Evolutionary conservation across 2,888 invertebrate genomes (phyloP).

Genomic region (Xylocampa areola): DNA sequence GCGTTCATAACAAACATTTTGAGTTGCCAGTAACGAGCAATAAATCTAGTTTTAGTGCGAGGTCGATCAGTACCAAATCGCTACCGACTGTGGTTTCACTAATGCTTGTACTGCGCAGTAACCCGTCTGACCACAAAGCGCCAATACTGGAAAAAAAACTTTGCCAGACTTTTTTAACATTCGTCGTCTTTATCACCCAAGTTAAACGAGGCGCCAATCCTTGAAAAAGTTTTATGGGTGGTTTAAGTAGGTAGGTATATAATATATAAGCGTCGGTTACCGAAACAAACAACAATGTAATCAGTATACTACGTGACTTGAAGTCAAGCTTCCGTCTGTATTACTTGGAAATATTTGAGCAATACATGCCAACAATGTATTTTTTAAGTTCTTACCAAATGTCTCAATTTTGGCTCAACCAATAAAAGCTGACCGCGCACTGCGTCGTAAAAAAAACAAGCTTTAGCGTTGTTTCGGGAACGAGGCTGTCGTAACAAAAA

Average conservation of each 20-base stretch:
- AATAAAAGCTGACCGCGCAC: slow-evolving; percentile 51
- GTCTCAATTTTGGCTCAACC: slow-evolving; percentile 43
- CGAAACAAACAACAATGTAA: slow-evolving; percentile 18
- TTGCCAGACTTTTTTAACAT: slow-evolving; percentile 18
- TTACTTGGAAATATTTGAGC: slow-evolving; percentile 27
- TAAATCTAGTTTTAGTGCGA: slow-evolving; percentile 82
- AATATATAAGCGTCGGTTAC: slow-evolving; percentile 5
- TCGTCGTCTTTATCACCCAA: slow-evolving; percentile 14
- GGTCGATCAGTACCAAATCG: slow-evolving; percentile 74
- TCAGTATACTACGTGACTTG: slow-evolving; percentile 33
- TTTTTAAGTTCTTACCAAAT: slow-evolving; percentile 40
- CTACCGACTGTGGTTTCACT: slow-evolving; percentile 68
- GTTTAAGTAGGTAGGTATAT: slow-evolving; percentile 14
- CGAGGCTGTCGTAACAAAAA: slow-evolving; percentile 52
- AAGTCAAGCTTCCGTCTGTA: slow-evolving; percentile 31
- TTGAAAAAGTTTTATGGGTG: slow-evolving; percentile 8
- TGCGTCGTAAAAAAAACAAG: slow-evolving; percentile 49
- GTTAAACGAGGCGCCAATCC: slow-evolving; percentile 18
- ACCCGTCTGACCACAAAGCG: slow-evolving; percentile 52
- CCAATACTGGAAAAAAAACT: slow-evolving; percentile 37
- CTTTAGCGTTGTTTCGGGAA: slow-evolving; percentile 52
- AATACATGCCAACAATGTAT: slow-evolving; percentile 25
- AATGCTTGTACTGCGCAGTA: slow-evolving; percentile 48
- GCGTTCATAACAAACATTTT: slow-evolving; percentile 66
- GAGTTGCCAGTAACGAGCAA: slow-evolving; percentile 70